phyloP scores from a whole-genome alignment of 2,888 invertebrate species.

The Acronicta psi region DNA sequence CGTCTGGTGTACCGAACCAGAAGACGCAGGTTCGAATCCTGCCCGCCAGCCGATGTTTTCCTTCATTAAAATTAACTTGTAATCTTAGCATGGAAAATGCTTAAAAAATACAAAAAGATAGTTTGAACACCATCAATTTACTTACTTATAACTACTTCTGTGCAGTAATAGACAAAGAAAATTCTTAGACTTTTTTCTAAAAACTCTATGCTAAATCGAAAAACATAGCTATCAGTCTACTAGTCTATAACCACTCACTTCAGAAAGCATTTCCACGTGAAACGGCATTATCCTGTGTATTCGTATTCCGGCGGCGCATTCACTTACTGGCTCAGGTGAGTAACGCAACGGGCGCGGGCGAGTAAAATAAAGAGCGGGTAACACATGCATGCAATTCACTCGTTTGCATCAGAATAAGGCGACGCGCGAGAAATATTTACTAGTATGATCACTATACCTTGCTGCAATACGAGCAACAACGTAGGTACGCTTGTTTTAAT shows the following conservation, averaged over 20 bases:
- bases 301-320: slow-evolving; percentile 64
- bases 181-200: too few relatives aligned
- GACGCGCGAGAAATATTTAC: slow-evolving; percentile 21
- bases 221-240: slow-evolving; percentile 1
- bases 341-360: slow-evolving; percentile 57
- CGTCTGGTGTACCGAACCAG: too few relatives aligned
- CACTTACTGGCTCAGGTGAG: slow-evolving; percentile 60
- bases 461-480: slow-evolving; percentile 7
- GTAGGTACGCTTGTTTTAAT: too few relatives aligned
- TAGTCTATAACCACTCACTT: slow-evolving; percentile 12
- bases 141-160: too few relatives aligned
- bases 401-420: slow-evolving; percentile 47
- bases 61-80: too few relatives aligned
- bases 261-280: slow-evolving; percentile 27
- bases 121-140: too few relatives aligned
- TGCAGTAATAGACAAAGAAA: too few relatives aligned
- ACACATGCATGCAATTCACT: slow-evolving; percentile 64
- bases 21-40: too few relatives aligned
- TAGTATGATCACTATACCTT: slow-evolving; percentile 20
- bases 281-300: slow-evolving; percentile 38
- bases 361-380: slow-evolving; percentile 62
- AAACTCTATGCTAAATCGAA: neutral
- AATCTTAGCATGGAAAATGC: too few relatives aligned
- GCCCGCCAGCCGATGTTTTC: too few relatives aligned
- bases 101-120: too few relatives aligned